phyloP scores from a whole-genome alignment of 2,113 vertebrate species.

The Phylloscopus trochilus region DNA sequence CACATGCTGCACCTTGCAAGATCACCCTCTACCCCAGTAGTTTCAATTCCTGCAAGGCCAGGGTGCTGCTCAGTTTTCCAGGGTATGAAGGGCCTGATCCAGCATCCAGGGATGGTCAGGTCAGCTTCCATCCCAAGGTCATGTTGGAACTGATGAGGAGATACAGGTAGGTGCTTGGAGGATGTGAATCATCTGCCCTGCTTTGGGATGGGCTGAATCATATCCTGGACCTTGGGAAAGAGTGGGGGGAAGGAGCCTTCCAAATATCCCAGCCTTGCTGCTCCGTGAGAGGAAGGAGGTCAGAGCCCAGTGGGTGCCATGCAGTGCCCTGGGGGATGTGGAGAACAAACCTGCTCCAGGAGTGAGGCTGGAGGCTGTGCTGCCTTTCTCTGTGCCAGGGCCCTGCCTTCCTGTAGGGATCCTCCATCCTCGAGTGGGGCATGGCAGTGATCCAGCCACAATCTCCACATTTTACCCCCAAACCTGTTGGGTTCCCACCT shows the following conservation, averaged over 20 bases:
- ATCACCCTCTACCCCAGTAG: background rate
- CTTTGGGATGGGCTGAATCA: background rate
- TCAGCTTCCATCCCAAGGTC: background rate
- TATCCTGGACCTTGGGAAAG: background rate
- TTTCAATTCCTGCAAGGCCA: background rate
- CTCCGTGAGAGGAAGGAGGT: background rate
- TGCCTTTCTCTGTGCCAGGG: background rate
- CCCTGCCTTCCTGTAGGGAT: background rate
- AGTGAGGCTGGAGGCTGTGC: background rate
- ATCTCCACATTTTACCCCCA: background rate
- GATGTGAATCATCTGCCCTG: background rate
- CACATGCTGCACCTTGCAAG: background rate
- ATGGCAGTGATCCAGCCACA: background rate
- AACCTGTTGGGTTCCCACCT: rapidly evolving
- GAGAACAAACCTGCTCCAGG: background rate
- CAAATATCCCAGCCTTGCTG: background rate
- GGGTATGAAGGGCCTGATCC: background rate
- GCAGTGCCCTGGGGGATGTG: background rate
- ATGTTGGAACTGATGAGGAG: background rate
- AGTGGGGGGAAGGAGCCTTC: background rate
- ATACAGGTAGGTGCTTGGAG: background rate
- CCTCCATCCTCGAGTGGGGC: background rate
- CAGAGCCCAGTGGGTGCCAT: background rate
- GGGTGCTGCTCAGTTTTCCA: background rate
- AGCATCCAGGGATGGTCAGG: background rate